Evolutionary conservation across 1,140 invertebrate genomes (phyloP).

Genomic region (Lepeophtheirus salmonis): DNA sequence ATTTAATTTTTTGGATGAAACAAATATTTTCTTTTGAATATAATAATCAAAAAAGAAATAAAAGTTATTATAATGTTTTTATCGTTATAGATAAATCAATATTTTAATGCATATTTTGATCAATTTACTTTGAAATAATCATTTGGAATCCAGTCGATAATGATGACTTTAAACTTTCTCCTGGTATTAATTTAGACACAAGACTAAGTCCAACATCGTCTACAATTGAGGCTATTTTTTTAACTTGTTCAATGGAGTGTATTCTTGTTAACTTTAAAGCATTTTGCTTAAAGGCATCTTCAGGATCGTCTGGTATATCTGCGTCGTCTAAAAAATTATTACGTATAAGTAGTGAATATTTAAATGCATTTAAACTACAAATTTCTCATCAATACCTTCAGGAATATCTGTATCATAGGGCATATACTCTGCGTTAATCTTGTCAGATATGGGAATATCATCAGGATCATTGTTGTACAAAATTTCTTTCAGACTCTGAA

Average conservation of each 20-base stretch:
- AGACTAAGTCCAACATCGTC: conserved; percentile 5
- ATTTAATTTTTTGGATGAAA: too few relatives aligned
- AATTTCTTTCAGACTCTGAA: conserved; percentile 12
- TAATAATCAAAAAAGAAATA: neutral
- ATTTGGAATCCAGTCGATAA: conserved; percentile 6
- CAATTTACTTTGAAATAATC: conserved; percentile 9
- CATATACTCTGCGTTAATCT: neutral
- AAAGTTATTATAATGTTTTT: neutral
- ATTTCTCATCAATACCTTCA: neutral
- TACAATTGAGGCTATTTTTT: neutral
- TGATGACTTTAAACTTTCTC: conserved; percentile 3
- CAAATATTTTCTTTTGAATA: too few relatives aligned
- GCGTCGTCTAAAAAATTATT: neutral
- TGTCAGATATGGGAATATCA: conserved; percentile 12
- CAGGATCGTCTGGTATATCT: conserved; percentile 12
- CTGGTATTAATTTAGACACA: neutral
- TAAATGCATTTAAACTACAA: neutral
- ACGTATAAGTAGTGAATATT: neutral
- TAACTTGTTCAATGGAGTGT: conserved; percentile 11
- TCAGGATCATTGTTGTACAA: conserved; percentile 14
- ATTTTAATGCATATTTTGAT: neutral
- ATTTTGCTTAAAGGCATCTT: neutral
- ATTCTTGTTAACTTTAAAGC: conserved; percentile 7
- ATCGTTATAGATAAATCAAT: neutral
- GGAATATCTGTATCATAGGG: conserved; percentile 17